These are phyloP conservation scores for Sipha flava DNA, from an alignment of 1,140 invertebrate species.

Conservation along the genomic window DNA sequence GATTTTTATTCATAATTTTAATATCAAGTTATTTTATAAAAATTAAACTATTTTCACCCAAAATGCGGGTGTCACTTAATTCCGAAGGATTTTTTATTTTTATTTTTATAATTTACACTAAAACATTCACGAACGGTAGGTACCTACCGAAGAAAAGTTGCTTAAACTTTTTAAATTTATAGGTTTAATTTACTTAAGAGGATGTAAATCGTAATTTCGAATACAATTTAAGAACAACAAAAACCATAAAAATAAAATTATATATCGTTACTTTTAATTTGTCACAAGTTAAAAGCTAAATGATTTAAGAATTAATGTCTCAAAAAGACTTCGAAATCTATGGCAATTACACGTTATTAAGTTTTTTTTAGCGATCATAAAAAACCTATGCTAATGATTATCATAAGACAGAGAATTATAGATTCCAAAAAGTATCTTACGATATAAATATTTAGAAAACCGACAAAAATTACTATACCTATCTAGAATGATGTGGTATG, in stretches of 20 bases:
- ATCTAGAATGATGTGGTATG: too few species aligned
- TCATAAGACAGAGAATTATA: too few species aligned
- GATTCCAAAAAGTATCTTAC: too few species aligned
- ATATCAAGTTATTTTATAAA: background rate
- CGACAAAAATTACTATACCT: too few species aligned
- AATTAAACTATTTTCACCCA: background rate
- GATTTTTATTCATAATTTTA: background rate
- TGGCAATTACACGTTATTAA: background rate
- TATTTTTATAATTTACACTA: slow-evolving; percentile 2
- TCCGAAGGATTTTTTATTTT: background rate
- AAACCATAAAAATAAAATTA: background rate
- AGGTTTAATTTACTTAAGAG: slow-evolving; percentile 20
- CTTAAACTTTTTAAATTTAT: slow-evolving; percentile 26
- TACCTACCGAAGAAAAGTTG: background rate
- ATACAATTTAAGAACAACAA: background rate
- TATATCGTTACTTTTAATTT: background rate
- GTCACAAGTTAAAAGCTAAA: slow-evolving; percentile 4
- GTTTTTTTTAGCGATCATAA: too few species aligned
- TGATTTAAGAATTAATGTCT: background rate
- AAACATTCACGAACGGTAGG: background rate
- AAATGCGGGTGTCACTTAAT: background rate
- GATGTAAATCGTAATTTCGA: slow-evolving; percentile 2
- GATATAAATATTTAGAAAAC: too few species aligned
- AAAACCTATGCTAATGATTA: too few species aligned
- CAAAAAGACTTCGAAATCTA: background rate